Evolutionary conservation across 2,797 vertebrate species (phyloP).

Genomic region (Odontamblyopus rebecca): DNA sequence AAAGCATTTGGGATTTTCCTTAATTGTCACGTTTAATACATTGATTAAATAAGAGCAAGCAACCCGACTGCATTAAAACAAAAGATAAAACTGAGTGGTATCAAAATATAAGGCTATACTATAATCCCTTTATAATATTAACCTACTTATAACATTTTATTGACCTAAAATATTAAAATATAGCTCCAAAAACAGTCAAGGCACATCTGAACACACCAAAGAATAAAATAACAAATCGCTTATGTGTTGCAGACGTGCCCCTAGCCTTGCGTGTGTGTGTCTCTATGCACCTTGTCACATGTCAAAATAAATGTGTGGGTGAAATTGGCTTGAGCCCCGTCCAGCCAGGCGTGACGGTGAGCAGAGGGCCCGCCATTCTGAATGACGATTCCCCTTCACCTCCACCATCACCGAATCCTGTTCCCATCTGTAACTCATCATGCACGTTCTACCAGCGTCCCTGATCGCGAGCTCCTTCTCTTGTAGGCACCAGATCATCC

Average conservation of each 20-base stretch:
- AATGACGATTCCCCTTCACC: conserved; percentile 37
- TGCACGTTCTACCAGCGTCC: conserved; percentile 14
- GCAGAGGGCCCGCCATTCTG: conserved; percentile 37
- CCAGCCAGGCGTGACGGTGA: conserved; percentile 61
- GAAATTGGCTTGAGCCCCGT: conserved; percentile 64
- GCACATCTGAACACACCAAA: conserved; percentile 6
- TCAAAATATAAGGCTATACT: not conserved
- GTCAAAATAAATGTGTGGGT: conserved; percentile 70
- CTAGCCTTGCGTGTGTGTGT: conserved; percentile 33
- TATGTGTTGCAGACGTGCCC: conserved; percentile 46
- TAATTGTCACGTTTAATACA: not conserved
- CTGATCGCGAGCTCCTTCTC: conserved; percentile 39
- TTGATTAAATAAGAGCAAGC: not conserved
- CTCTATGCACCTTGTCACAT: conserved; percentile 58
- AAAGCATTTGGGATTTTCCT: not conserved
- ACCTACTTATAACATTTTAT: not conserved
- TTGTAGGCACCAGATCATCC: conserved; percentile 37
- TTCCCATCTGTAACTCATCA: conserved; percentile 40
- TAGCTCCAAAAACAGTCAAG: conserved; percentile 33
- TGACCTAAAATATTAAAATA: not conserved
- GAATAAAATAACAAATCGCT: conserved; percentile 48
- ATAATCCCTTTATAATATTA: not conserved
- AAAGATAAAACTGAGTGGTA: not conserved
- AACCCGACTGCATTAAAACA: not conserved
- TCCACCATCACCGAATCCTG: conserved; percentile 13